These are phyloP conservation scores for Agrochola macilenta DNA, from an alignment of 2,888 invertebrate genomes.

Conservation along the genomic window DNA sequence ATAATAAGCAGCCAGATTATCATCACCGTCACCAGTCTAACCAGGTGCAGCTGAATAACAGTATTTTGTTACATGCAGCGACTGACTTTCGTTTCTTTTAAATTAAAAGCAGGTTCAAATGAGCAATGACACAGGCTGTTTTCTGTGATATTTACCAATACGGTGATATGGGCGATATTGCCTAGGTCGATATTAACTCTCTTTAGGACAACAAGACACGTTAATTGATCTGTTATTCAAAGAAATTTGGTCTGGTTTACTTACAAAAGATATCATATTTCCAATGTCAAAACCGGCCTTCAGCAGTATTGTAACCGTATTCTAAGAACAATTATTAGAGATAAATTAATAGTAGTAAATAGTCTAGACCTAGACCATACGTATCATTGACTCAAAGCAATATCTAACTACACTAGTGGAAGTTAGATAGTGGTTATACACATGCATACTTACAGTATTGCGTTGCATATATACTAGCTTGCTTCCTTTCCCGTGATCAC, in stretches of 20 bases:
- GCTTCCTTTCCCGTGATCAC: neutral
- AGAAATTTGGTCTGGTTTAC: neutral
- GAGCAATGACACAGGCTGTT: too few species aligned
- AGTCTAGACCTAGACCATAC: neutral
- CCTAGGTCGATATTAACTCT: neutral
- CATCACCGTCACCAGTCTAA: too few species aligned
- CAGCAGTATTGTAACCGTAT: neutral
- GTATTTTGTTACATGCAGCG: neutral
- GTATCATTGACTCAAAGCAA: constrained; percentile 19
- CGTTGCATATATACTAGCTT: neutral
- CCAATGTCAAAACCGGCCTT: neutral
- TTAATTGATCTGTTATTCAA: neutral
- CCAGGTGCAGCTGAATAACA: too few species aligned
- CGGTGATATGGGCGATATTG: neutral
- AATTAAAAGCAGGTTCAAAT: neutral
- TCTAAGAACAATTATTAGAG: constrained; percentile 3
- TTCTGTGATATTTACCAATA: neutral
- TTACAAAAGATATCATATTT: neutral
- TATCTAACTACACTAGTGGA: neutral
- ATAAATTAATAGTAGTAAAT: neutral
- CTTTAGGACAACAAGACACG: neutral
- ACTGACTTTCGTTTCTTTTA: neutral
- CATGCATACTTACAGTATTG: neutral
- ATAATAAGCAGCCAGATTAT: neutral
- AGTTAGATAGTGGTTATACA: neutral